Base-by-base conservation (phyloP, 2,888 invertebrate genomes). In the Dromius quadrimaculatus region DNA sequence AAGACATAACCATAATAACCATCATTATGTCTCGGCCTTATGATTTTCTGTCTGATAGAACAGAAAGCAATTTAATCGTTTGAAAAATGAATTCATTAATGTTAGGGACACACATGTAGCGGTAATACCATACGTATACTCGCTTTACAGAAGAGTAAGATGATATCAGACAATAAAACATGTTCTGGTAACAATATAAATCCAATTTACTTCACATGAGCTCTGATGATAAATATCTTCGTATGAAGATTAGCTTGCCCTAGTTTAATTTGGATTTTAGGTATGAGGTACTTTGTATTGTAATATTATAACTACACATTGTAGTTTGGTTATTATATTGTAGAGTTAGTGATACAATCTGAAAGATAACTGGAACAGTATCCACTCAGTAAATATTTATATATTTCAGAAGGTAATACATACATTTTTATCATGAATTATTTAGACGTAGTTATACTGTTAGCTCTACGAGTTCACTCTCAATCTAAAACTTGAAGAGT, bases 1-100 rank as follows among this genome's bases (percentile, higher is more conserved):
- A 57, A 28, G 17, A 28, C 17, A 20, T 57, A 57, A 57, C 28
- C 9, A 57, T 34, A 57, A 34, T 57, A 17, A 9, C 19, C 57
- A 34, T 57, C 32, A 15, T 57, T 32, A 47, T 19, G 20, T 47
- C 1, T 47, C 5, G 1, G 1, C 32, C 3, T 8, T 57, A 3
- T 9, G 59, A 59, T 59, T 36, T 6, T 20, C 59, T 36, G 36
- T 45, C 9, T 13, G 32, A 34, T 36, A 59, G 19, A 6, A 9
- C 22, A 19, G n/a, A 20, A 47, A 20, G 22, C 34, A 59, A 32
- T 32, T 34, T 34, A 34, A 34, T 20, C 36, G 28, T 59, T 17
- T 59, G 59, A 59, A 59, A 59, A 59, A 59, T 59, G 59, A 36
- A 59, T 59, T 20, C 34, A 59, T 20, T 59, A 22, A 47, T 59